Conservation (phyloP, 1,140 invertebrate species). For the Palaemon carinicauda region DNA sequence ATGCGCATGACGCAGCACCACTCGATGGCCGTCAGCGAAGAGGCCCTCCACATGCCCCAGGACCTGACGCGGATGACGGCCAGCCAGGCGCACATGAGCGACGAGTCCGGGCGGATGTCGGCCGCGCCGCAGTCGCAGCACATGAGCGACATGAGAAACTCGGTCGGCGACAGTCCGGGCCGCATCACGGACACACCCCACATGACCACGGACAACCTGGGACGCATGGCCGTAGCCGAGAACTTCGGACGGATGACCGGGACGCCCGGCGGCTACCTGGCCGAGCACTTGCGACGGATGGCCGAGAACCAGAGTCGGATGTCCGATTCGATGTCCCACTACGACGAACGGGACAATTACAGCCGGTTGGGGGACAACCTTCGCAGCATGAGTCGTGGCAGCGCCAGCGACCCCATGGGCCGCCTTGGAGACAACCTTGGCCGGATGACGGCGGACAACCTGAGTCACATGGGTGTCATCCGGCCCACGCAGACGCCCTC, state of each 20-base stretch:
- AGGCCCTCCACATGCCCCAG: conserved; percentile 57
- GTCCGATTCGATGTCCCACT: conserved; percentile 58
- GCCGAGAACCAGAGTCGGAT: conserved; percentile 59
- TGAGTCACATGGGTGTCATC: conserved; percentile 59
- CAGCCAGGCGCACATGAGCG: conserved; percentile 53
- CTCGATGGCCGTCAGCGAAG: conserved; percentile 51
- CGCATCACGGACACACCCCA: conserved; percentile 56
- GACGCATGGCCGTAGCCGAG: conserved; percentile 54
- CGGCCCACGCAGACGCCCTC: conserved; percentile 58
- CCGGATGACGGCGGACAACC: conserved; percentile 42
- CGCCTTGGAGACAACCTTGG: conserved; percentile 57
- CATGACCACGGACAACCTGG: conserved; percentile 53
- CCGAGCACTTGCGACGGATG: conserved; percentile 57
- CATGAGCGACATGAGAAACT: conserved; percentile 46
- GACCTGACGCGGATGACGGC: conserved; percentile 59
- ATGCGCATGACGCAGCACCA: conserved; percentile 47
- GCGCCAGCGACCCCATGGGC: conserved; percentile 55
- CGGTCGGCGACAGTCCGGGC: conserved; percentile 53
- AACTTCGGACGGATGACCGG: conserved; percentile 58
- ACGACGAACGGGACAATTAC: conserved; percentile 58
- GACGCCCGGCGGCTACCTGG: conserved; percentile 57
- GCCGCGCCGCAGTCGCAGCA: conserved; percentile 46
- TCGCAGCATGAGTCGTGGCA: conserved; percentile 56
- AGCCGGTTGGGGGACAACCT: conserved; percentile 56
- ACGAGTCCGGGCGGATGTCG: conserved; percentile 48